Evolutionary conservation across 2,888 invertebrate genomes (phyloP).

Genomic region (Agrochola lychnidis): DNA sequence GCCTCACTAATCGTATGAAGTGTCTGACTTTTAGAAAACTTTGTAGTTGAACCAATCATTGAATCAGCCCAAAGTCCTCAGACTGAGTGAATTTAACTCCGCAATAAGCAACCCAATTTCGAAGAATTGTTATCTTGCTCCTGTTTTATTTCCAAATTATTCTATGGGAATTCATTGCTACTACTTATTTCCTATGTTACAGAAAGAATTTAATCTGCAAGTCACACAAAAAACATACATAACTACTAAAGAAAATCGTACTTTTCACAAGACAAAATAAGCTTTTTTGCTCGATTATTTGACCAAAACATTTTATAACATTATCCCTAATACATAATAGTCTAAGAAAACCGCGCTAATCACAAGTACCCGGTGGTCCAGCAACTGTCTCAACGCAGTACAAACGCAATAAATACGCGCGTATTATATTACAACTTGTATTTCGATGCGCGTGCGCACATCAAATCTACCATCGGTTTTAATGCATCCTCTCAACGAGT

Average conservation of each 20-base stretch:
- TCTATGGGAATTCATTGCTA: background rate
- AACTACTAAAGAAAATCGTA: background rate
- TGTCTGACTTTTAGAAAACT: no score
- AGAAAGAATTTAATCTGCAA: background rate
- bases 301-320: constrained; percentile 14
- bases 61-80: no score
- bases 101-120: no score
- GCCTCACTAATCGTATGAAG: no score
- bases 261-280: background rate
- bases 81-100: no score
- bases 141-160: background rate
- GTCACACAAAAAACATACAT: background rate
- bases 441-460: constrained; percentile 87
- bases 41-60: no score
- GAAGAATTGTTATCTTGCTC: no score
- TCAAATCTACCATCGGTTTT: constrained; percentile 82
- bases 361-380: constrained; percentile 62
- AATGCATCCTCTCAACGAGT: constrained; percentile 74
- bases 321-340: constrained; percentile 14
- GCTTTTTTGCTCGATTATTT: background rate
- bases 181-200: background rate
- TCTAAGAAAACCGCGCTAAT: constrained; percentile 55
- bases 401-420: constrained; percentile 74
- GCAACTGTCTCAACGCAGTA: constrained; percentile 58
- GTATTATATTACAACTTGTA: constrained; percentile 85